Evolutionary conservation across 1,140 invertebrate species (phyloP).

Genomic region (Bursaphelenchus mucronatus): DNA sequence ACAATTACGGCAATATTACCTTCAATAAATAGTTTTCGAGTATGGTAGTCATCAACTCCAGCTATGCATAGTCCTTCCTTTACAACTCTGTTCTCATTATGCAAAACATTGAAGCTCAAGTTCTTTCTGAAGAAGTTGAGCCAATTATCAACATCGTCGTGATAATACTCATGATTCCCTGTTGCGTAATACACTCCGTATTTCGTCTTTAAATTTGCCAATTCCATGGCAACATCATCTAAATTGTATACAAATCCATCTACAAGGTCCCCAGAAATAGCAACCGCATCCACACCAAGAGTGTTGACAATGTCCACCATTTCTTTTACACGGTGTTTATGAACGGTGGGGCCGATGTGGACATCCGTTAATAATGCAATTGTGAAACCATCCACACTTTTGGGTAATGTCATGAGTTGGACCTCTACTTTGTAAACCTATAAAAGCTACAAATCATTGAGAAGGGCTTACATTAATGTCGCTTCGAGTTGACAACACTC

Average conservation of each 20-base stretch:
- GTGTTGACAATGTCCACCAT: conserved; percentile 37
- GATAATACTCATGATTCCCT: conserved; percentile 45
- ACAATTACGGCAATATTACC: conserved; percentile 17
- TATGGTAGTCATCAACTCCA: conserved; percentile 40
- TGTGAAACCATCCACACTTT: conserved; percentile 37
- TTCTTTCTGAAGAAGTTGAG: conserved; percentile 36
- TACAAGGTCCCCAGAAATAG: conserved; percentile 41
- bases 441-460: background rate
- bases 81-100: conserved; percentile 25
- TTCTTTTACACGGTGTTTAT: conserved; percentile 25
- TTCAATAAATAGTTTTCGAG: conserved; percentile 25
- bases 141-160: conserved; percentile 40
- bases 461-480: conserved; percentile 20
- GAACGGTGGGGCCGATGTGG: conserved; percentile 47
- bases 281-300: conserved; percentile 37
- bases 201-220: conserved; percentile 31
- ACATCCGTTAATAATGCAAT: conserved; percentile 48
- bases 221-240: conserved; percentile 24
- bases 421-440: background rate
- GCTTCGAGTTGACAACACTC: conserved; percentile 22
- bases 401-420: conserved; percentile 25
- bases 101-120: conserved; percentile 32
- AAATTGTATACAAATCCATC: conserved; percentile 40
- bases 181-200: conserved; percentile 37
- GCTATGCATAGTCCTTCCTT: conserved; percentile 35